Evolutionary conservation across 1,140 invertebrate genomes (phyloP), one percentile per base, ranked within the genome.

Genomic region (Dinothrombium tinctorium): DNA sequence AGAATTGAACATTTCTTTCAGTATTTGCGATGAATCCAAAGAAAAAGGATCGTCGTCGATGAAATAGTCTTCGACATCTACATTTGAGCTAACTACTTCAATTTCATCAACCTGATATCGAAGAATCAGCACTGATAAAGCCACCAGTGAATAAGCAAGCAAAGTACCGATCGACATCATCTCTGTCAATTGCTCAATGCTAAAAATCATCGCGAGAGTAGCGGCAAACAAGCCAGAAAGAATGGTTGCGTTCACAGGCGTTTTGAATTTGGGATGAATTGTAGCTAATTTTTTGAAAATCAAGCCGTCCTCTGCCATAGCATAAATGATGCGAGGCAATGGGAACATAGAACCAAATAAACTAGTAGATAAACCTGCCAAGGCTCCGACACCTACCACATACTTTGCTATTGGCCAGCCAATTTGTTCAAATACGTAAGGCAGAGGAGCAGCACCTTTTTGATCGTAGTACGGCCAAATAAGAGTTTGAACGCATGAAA

Each of bases 91-190:
- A n/a, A n/a, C n/a, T n/a, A n/a, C n/a, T n/a, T n/a, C n/a, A n/a
- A n/a, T n/a, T n/a, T n/a, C n/a, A n/a, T n/a, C n/a, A n/a, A n/a
- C n/a, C n/a, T n/a, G n/a, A n/a, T 50, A 38, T 19, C 46, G 40
- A 4, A 87, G 63, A 23, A 87, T 74, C 38, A 87, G 62, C n/a
- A 87, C 80, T 54, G 80, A 86, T 0, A 79, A 79, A 1, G 80
- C 82, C 1, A 87, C 82, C 49, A 89, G 55, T 0, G 82, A 86
- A 58, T 89, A 89, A 4, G 83, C 83, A 49, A 89, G 58, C 32
- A 90, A 61, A 1, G 83, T 89, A 37, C 78, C 82, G 44, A 89
- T 87, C 40, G 79, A 84, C 81, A 89, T 87, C 82, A 89, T 89
- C 61, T 87, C 81, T 1, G 87, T 81, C 0, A 89, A 66, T 7